phyloP scores from a whole-genome alignment of 1,140 invertebrate species.

The Drosophila nigrodunni region DNA sequence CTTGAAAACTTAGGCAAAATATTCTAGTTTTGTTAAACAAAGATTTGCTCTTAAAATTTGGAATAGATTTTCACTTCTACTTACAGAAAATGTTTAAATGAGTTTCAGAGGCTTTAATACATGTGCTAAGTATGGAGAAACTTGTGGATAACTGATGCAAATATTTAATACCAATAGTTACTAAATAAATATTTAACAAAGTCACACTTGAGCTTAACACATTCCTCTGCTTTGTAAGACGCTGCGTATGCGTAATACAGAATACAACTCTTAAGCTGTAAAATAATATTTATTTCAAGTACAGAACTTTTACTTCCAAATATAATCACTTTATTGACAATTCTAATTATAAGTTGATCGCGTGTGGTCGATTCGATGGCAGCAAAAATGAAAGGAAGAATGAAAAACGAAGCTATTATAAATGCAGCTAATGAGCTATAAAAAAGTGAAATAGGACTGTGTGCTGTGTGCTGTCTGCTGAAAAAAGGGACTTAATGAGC shows the following conservation, averaged over 20 bases:
- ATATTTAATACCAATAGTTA: too few species aligned
- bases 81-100: too few species aligned
- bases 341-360: constrained; percentile 60
- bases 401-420: constrained; percentile 8
- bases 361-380: constrained; percentile 72
- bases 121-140: too few species aligned
- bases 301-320: constrained; percentile 17
- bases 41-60: too few species aligned
- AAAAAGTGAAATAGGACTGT: constrained; percentile 17
- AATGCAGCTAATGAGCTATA: constrained; percentile 68
- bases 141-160: too few species aligned
- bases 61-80: too few species aligned
- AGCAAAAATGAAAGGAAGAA: constrained; percentile 3
- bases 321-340: constrained; percentile 24
- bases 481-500: constrained; percentile 63
- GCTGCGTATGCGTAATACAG: constrained; percentile 26
- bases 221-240: neutral
- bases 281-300: neutral
- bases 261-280: neutral
- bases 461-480: constrained; percentile 23
- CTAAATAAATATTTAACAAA: neutral
- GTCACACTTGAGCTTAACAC: neutral
- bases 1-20: too few species aligned
- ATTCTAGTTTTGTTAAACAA: too few species aligned
- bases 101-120: too few species aligned